A percentile compares a stretch with the other conserved stretches of the same genome.
phyloP scores from a whole-genome alignment of 2,797 vertebrate genomes.

The Catamblyrhynchus diadema region DNA sequence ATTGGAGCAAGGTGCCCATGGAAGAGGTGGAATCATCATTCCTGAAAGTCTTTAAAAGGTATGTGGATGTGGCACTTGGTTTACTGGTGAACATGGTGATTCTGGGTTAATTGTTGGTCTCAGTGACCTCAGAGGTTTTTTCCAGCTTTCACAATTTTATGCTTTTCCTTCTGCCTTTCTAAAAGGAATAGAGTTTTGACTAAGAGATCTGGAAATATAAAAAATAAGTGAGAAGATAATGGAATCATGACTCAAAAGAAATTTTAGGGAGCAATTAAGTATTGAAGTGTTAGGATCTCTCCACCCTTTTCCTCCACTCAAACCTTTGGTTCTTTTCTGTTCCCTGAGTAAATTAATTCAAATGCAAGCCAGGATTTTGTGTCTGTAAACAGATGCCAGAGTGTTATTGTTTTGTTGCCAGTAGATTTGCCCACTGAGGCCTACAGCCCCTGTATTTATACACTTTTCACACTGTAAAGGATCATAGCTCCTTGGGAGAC shows the following conservation, averaged over 20 bases:
- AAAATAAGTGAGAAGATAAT: not conserved
- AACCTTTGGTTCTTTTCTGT: not conserved
- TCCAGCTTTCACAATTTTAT: not conserved
- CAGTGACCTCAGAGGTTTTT: rapidly evolving
- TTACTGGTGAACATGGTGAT: not conserved
- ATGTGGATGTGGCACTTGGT: not conserved
- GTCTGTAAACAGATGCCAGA: not conserved
- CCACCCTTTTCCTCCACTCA: not conserved
- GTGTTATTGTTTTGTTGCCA: not conserved
- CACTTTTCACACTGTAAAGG: not conserved
- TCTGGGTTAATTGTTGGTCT: not conserved
- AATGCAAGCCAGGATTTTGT: not conserved
- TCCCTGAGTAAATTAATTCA: not conserved
- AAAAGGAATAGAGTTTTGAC: not conserved
- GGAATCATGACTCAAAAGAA: not conserved
- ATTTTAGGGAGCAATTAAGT: not conserved
- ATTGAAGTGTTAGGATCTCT: not conserved
- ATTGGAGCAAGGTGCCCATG: not conserved
- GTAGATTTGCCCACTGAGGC: not conserved
- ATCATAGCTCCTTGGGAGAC: not conserved
- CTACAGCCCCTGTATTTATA: not conserved
- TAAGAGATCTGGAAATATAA: not conserved
- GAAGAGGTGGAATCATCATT: not conserved
- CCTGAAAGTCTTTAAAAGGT: not conserved
- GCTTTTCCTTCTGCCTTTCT: not conserved